Evolutionary conservation across 2,888 invertebrate genomes (phyloP).

Genomic region (Napeogenes sylphis): DNA sequence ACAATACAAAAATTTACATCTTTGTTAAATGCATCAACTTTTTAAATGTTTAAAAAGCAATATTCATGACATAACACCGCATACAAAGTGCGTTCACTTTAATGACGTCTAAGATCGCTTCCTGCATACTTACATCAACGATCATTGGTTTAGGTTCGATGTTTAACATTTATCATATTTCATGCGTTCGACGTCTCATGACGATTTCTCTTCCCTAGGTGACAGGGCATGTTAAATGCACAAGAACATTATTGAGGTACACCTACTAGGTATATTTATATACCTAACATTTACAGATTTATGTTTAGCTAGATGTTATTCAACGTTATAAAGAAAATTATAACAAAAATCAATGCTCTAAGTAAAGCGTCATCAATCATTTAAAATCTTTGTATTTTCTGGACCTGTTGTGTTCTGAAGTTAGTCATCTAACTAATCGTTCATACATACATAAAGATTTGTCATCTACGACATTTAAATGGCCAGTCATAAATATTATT

Average conservation of each 20-base stretch:
- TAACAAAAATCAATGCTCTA: too few species aligned
- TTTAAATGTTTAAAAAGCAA: too few species aligned
- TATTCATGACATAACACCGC: too few species aligned
- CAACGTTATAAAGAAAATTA: too few species aligned
- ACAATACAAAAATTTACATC: too few species aligned
- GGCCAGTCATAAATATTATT: slow-evolving; percentile 25
- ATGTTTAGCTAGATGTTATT: too few species aligned
- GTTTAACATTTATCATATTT: slow-evolving; percentile 73
- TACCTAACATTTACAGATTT: neutral
- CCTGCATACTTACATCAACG: slow-evolving; percentile 14
- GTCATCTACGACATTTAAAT: slow-evolving; percentile 25
- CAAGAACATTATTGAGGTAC: slow-evolving; percentile 61
- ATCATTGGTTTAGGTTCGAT: slow-evolving; percentile 33
- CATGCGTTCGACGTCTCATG: slow-evolving; percentile 63
- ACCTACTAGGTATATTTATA: slow-evolving; percentile 21
- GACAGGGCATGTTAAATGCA: slow-evolving; percentile 57
- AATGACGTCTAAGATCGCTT: neutral
- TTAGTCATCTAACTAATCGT: slow-evolving; percentile 18
- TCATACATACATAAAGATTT: slow-evolving; percentile 24
- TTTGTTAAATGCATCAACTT: too few species aligned
- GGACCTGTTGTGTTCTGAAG: neutral
- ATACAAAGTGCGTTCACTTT: too few species aligned
- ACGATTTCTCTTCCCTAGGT: slow-evolving; percentile 68
- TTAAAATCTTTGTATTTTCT: neutral
- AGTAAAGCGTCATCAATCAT: neutral